These are phyloP conservation scores for Acanthisitta chloris DNA, from an alignment of 2,113 vertebrate genomes.

Conservation along the genomic window DNA sequence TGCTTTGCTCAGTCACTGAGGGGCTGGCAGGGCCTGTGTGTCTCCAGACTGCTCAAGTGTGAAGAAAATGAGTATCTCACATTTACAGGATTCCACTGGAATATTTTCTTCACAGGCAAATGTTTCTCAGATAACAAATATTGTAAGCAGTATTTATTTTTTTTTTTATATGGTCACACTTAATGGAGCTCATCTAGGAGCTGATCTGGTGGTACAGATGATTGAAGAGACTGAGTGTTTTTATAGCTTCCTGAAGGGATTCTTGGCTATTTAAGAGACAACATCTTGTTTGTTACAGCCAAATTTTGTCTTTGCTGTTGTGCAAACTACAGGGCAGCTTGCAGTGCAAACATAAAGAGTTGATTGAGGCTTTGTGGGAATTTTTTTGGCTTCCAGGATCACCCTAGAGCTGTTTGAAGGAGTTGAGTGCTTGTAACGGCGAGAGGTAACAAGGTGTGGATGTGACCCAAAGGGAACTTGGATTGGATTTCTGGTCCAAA, in stretches of 20 bases:
- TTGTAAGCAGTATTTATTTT: neutral
- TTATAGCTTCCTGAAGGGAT: neutral
- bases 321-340: neutral
- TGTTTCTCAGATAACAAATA: neutral
- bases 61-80: neutral
- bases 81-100: neutral
- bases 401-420: neutral
- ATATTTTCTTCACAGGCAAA: neutral
- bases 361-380: neutral
- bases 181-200: neutral
- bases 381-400: neutral
- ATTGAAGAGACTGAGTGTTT: neutral
- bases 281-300: neutral
- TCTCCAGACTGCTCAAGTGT: neutral
- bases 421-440: fast-evolving
- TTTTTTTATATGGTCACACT: neutral
- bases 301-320: neutral
- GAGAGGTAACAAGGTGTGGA: neutral
- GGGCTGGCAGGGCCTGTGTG: neutral
- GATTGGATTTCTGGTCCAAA: neutral
- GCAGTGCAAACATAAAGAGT: neutral
- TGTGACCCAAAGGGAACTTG: neutral
- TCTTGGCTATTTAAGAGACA: neutral
- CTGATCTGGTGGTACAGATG: neutral
- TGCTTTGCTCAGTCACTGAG: neutral